Conservation (phyloP, 2,888 invertebrate species). For the Coelinius sp. region DNA sequence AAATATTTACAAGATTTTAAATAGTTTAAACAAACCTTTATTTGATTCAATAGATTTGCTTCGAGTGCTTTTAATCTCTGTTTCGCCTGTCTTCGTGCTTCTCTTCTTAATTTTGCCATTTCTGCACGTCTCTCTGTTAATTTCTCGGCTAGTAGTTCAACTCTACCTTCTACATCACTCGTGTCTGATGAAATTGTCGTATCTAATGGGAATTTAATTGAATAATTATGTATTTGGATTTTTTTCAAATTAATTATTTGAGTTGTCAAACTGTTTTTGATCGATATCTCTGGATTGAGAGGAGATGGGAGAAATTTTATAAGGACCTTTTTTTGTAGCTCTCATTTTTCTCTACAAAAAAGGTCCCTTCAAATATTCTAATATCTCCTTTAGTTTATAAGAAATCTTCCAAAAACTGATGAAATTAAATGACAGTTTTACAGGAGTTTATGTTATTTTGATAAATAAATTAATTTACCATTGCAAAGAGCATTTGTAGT, state of each 20-base stretch:
- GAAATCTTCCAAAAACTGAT: no score
- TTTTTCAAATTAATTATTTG: no score
- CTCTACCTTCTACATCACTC: slow-evolving; percentile 67
- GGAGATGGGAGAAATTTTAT: slow-evolving; percentile 15
- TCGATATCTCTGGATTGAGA: slow-evolving; percentile 13
- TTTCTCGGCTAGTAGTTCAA: slow-evolving; percentile 66
- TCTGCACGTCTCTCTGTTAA: slow-evolving; percentile 65
- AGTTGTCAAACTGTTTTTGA: no score
- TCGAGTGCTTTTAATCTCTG: slow-evolving; percentile 65
- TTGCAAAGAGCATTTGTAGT: slow-evolving; percentile 65
- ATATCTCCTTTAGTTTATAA: no score
- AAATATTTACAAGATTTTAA: no score
- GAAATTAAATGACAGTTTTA: no score
- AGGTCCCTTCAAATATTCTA: no score
- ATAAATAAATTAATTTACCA: slow-evolving; percentile 58
- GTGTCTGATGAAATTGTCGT: slow-evolving; percentile 67
- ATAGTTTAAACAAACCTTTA: slow-evolving; percentile 61
- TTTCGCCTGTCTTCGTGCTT: slow-evolving; percentile 66
- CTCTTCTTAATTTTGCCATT: slow-evolving; percentile 65
- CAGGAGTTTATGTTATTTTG: not conserved
- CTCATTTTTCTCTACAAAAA: no score
- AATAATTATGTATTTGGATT: no score
- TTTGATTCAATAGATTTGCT: slow-evolving; percentile 66
- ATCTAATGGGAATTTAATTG: slow-evolving; percentile 51
- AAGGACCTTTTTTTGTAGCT: not conserved